Conservation (phyloP, 2,797 vertebrate genomes). For the Crocodylus rhombifer region DNA sequence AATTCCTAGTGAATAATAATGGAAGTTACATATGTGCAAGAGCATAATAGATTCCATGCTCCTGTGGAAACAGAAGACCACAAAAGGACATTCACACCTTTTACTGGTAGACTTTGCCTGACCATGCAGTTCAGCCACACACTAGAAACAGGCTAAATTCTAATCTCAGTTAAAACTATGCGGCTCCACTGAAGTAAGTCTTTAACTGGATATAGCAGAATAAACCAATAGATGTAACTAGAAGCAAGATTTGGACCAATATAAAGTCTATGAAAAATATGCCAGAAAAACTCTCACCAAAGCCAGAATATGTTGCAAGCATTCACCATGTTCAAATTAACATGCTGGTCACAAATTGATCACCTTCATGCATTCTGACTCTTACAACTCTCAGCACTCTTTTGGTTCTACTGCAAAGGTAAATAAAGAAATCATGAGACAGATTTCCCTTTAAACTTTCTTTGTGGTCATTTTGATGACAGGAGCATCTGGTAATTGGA, state of each 20-base stretch:
- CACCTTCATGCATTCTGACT: conserved; percentile 39
- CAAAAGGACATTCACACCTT: background rate
- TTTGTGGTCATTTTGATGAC: conserved; percentile 54
- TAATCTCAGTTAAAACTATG: background rate
- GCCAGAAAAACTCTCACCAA: background rate
- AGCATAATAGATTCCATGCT: accelerated
- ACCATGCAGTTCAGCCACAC: background rate
- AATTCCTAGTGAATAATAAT: background rate
- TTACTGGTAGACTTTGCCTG: accelerated
- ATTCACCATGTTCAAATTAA: conserved; percentile 5
- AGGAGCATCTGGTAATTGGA: conserved; percentile 67
- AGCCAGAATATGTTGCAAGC: conserved; percentile 3
- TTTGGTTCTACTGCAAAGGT: conserved; percentile 41
- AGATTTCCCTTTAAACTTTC: conserved; percentile 19
- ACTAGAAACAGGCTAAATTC: background rate
- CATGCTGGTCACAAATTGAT: conserved; percentile 23
- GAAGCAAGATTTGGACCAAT: conserved; percentile 3
- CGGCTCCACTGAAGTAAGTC: background rate
- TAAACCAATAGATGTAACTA: background rate
- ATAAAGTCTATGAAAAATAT: background rate
- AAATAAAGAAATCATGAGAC: conserved; percentile 61
- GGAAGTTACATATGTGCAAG: background rate
- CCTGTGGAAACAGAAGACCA: background rate
- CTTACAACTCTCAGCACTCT: conserved; percentile 58
- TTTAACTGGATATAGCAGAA: background rate